Percentiles rank a stretch among this genome's conserved stretches.
These are phyloP conservation scores for Meiosimyza decipiens DNA, from an alignment of 2,888 invertebrate genomes.

Conservation along the genomic window DNA sequence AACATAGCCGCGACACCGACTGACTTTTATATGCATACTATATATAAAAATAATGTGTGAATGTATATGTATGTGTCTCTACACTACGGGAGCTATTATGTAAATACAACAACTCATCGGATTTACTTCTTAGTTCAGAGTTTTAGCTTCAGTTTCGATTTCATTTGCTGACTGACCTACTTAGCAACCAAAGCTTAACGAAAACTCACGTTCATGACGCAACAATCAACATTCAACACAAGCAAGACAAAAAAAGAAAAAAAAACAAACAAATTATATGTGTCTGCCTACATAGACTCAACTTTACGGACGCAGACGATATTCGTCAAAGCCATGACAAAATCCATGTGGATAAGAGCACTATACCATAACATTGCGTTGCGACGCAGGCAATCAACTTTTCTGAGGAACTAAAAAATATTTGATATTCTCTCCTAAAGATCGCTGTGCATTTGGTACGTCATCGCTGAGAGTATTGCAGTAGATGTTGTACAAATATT, in stretches of 20 bases:
- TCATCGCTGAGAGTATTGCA: too few relatives aligned
- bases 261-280: not conserved
- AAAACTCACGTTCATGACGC: conserved; percentile 45
- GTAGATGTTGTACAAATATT: too few relatives aligned
- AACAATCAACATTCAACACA: conserved; percentile 27
- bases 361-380: too few relatives aligned
- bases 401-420: too few relatives aligned
- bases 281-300: too few relatives aligned
- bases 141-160: conserved; percentile 57
- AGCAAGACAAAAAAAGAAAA: conserved; percentile 10
- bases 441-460: too few relatives aligned
- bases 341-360: too few relatives aligned
- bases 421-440: too few relatives aligned
- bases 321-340: too few relatives aligned
- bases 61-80: not conserved
- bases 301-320: too few relatives aligned
- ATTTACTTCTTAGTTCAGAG: conserved; percentile 24
- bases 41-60: not conserved
- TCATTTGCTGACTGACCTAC: conserved; percentile 65
- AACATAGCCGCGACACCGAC: conserved; percentile 18
- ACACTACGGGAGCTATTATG: conserved; percentile 30
- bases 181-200: conserved; percentile 69
- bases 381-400: too few relatives aligned
- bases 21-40: not conserved
- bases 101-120: conserved; percentile 32